Evolutionary conservation across 2,797 vertebrate genomes (phyloP).

Genomic region (Thunnus albacares): DNA sequence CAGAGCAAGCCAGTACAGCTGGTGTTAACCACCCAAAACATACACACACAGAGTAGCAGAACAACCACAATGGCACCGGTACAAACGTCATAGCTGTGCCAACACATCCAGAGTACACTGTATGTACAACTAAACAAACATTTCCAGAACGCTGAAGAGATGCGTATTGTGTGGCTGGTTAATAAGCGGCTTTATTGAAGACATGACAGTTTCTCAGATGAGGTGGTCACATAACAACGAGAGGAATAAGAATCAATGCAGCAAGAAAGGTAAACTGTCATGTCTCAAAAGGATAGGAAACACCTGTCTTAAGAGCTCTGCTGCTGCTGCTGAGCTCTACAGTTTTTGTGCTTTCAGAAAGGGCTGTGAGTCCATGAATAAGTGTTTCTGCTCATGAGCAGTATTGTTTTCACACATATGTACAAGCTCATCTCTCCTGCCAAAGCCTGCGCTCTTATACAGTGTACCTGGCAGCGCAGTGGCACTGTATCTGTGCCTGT

Average conservation of each 20-base stretch:
- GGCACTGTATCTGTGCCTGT: slow-evolving; percentile 30
- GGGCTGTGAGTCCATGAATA: slow-evolving; percentile 22
- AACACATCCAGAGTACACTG: slow-evolving; percentile 50
- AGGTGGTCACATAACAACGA: slow-evolving; percentile 21
- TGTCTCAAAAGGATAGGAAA: slow-evolving; percentile 41
- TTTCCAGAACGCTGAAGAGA: slow-evolving; percentile 55
- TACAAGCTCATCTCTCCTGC: slow-evolving; percentile 49
- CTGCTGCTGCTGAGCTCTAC: slow-evolving; percentile 28
- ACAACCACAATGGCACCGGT: slow-evolving; percentile 59
- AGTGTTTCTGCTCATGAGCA: slow-evolving; percentile 33
- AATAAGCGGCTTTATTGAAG: slow-evolving; percentile 53
- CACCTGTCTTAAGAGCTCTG: slow-evolving; percentile 26
- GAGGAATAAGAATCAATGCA: slow-evolving; percentile 40
- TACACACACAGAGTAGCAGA: slow-evolving; percentile 61
- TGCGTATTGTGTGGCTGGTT: slow-evolving; percentile 46
- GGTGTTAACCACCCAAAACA: slow-evolving; percentile 81
- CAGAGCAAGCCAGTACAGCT: slow-evolving; percentile 75
- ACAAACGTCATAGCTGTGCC: slow-evolving; percentile 48
- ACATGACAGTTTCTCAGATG: slow-evolving; percentile 39
- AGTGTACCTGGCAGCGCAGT: slow-evolving; percentile 26
- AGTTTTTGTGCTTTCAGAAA: slow-evolving; percentile 22
- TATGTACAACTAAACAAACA: slow-evolving; percentile 61
- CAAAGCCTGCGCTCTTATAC: slow-evolving; percentile 36
- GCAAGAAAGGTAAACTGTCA: slow-evolving; percentile 18
- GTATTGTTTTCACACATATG: slow-evolving; percentile 36